These are phyloP conservation scores for Zoroaster sp. DNA, from an alignment of 53 echinoderm and acorn worm species.

Conservation along the genomic window DNA sequence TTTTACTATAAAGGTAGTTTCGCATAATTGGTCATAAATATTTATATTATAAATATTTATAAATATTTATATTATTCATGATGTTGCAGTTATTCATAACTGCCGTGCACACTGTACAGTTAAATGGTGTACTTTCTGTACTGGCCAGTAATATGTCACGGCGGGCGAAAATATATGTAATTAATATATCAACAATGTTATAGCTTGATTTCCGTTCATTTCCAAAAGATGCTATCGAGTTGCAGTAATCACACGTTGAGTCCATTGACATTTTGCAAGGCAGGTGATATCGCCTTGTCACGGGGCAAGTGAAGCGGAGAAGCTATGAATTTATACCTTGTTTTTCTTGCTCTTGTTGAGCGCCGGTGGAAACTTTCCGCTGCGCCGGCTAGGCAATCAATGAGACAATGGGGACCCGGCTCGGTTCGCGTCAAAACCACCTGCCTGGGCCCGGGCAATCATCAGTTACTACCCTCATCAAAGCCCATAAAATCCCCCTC, in stretches of 20 bases:
- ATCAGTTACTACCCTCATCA: slow-evolving; percentile 44
- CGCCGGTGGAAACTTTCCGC: slow-evolving; percentile 68
- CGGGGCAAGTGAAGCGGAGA: slow-evolving; percentile 56
- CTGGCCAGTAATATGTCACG: slow-evolving; percentile 50
- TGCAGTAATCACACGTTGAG: slow-evolving; percentile 19
- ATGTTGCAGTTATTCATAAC: not conserved
- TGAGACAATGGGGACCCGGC: slow-evolving; percentile 50
- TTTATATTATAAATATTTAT: no score
- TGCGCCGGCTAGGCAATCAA: slow-evolving; percentile 58
- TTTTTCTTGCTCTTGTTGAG: slow-evolving; percentile 30
- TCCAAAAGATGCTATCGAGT: slow-evolving; percentile 15
- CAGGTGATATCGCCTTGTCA: slow-evolving; percentile 58
- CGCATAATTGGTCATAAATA: no score
- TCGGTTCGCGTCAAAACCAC: slow-evolving; percentile 59
- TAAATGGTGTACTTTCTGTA: slow-evolving; percentile 14
- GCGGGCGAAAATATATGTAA: slow-evolving; percentile 57
- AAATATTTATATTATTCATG: not conserved
- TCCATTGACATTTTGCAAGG: slow-evolving; percentile 44
- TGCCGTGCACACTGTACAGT: not conserved
- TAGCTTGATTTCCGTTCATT: slow-evolving; percentile 48
- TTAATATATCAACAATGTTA: slow-evolving; percentile 61
- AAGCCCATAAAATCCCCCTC: slow-evolving; percentile 40
- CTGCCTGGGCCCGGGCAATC: slow-evolving; percentile 47
- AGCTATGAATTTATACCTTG: slow-evolving; percentile 57
- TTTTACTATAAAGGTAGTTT: no score